Percentiles rank a stretch among this genome's conserved stretches.
Conservation (phyloP, 2,113 vertebrate genomes). For the Mus spicilegus region DNA sequence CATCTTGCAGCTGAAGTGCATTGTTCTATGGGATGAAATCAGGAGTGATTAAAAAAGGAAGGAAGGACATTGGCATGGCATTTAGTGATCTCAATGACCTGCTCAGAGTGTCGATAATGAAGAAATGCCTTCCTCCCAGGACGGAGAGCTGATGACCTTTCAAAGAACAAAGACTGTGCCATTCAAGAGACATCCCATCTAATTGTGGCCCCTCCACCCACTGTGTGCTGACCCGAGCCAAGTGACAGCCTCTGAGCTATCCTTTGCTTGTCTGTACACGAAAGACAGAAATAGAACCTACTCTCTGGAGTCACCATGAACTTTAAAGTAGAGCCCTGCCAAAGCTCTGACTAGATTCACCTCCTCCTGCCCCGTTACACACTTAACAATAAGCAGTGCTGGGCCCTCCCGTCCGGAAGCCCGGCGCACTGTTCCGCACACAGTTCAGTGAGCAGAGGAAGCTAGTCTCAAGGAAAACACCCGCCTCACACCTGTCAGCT, state of each 20-base stretch:
- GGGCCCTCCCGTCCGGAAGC: background rate
- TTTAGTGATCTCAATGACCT: background rate
- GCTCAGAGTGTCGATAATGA: background rate
- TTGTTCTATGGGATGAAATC: background rate
- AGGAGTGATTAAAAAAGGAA: background rate
- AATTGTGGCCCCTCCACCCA: background rate
- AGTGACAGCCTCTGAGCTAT: background rate
- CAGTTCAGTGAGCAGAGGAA: slow-evolving; percentile 26
- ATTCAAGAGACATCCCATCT: background rate
- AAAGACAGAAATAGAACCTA: background rate
- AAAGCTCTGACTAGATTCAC: background rate
- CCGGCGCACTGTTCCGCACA: background rate
- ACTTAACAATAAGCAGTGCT: background rate
- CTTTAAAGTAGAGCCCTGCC: background rate
- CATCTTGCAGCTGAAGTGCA: background rate
- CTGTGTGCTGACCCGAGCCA: background rate
- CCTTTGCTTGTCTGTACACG: background rate
- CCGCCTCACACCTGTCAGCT: slow-evolving; percentile 72
- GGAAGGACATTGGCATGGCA: background rate
- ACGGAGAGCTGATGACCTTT: background rate
- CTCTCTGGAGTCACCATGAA: background rate
- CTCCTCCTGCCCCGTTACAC: too few species aligned
- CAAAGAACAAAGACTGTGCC: background rate
- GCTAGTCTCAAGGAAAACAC: slow-evolving; percentile 61
- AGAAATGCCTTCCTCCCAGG: background rate